Conservation (phyloP, 2,888 invertebrate species). For the Lasioglossum leucozonium region DNA sequence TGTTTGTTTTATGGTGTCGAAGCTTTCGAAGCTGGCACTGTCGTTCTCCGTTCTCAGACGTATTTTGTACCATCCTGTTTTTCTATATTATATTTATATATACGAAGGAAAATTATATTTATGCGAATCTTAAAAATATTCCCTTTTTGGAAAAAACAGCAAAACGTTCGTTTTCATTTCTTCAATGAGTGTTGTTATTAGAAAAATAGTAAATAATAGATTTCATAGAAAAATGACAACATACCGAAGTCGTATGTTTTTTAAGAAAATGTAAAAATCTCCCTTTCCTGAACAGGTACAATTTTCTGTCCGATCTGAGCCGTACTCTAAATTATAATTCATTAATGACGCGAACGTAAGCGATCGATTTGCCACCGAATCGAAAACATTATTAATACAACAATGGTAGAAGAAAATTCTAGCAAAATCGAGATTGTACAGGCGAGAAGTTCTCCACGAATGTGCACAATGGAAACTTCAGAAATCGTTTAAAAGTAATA, state of each 20-base stretch:
- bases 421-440: neutral
- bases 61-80: neutral
- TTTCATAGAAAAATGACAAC: neutral
- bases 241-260: neutral
- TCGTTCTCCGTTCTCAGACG: neutral
- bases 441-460: neutral
- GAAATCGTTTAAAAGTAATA: constrained; percentile 19
- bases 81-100: neutral
- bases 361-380: neutral
- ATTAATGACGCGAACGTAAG: neutral
- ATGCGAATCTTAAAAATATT: neutral
- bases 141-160: neutral
- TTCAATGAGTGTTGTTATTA: neutral
- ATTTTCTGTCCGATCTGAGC: neutral
- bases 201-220: neutral
- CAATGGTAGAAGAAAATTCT: neutral
- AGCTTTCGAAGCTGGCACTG: neutral
- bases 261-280: neutral
- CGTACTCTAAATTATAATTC: neutral
- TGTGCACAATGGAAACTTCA: neutral
- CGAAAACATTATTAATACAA: neutral
- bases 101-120: neutral
- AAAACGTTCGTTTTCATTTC: neutral
- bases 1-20: neutral
- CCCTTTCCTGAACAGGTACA: neutral